phyloP scores from a whole-genome alignment of 2,113 vertebrate genomes.

The Apteryx owenii region DNA sequence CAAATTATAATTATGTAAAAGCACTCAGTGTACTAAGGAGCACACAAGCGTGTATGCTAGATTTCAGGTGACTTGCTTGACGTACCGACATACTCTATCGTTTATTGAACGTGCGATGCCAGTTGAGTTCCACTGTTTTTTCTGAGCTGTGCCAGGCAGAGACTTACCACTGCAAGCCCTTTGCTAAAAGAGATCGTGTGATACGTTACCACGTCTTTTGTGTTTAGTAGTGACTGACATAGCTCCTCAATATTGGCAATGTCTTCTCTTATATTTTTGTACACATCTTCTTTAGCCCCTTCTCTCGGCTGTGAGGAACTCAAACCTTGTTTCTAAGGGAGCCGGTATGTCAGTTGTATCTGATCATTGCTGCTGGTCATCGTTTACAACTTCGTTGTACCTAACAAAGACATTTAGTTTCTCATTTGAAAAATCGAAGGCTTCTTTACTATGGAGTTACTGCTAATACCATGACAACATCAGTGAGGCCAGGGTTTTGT shows the following conservation, averaged over 20 bases:
- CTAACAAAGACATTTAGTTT: conserved; percentile 29
- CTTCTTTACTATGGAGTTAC: background rate
- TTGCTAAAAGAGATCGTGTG: background rate
- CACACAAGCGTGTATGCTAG: too few relatives aligned
- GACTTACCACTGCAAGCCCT: background rate
- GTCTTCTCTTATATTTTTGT: background rate
- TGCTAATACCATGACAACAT: background rate
- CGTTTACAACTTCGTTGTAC: background rate
- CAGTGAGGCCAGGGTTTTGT: background rate
- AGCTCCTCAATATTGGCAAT: background rate
- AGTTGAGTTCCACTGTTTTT: background rate
- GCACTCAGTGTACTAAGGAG: background rate
- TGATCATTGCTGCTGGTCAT: background rate
- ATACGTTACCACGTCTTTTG: background rate
- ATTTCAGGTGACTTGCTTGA: background rate
- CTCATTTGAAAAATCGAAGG: background rate
- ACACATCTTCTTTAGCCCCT: background rate
- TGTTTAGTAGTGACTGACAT: rapidly evolving
- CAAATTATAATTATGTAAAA: background rate
- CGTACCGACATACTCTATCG: background rate
- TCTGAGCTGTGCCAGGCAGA: background rate
- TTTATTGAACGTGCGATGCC: rapidly evolving
- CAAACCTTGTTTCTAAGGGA: background rate
- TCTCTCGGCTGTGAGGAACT: background rate
- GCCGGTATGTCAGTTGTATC: background rate